A percentile compares a stretch with the other conserved stretches of the same genome.
Evolutionary conservation across 2,797 vertebrate species (phyloP).

Genomic region (Mus caroli): DNA sequence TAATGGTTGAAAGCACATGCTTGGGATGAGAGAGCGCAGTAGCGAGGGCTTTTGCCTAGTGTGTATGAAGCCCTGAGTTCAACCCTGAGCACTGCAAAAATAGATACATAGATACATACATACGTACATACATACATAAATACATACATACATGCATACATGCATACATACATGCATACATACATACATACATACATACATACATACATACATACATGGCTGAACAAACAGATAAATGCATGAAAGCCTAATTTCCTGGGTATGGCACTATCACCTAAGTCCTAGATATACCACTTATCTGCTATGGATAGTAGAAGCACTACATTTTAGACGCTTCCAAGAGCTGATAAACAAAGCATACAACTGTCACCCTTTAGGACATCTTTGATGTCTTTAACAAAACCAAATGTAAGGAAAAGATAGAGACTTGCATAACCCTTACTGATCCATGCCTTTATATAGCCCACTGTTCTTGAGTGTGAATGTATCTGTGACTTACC

Average conservation of each 20-base stretch:
- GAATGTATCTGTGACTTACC: neutral
- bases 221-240: neutral
- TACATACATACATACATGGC: neutral
- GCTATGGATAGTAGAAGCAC: neutral
- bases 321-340: neutral
- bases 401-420: neutral
- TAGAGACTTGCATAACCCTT: neutral
- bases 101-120: neutral
- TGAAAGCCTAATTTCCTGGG: neutral
- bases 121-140: neutral
- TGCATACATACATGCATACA: too few species aligned
- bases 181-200: too few species aligned
- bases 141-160: neutral
- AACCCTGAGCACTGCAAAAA: neutral
- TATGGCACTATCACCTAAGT: neutral
- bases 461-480: too few species aligned
- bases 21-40: neutral
- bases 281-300: neutral
- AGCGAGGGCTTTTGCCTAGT: neutral
- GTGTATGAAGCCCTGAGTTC: neutral
- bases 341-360: neutral
- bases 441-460: neutral
- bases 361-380: neutral
- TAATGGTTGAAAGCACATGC: neutral
- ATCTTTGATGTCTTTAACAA: neutral